phyloP scores from a whole-genome alignment of 1,140 invertebrate genomes.

The Drosophila lini region DNA sequence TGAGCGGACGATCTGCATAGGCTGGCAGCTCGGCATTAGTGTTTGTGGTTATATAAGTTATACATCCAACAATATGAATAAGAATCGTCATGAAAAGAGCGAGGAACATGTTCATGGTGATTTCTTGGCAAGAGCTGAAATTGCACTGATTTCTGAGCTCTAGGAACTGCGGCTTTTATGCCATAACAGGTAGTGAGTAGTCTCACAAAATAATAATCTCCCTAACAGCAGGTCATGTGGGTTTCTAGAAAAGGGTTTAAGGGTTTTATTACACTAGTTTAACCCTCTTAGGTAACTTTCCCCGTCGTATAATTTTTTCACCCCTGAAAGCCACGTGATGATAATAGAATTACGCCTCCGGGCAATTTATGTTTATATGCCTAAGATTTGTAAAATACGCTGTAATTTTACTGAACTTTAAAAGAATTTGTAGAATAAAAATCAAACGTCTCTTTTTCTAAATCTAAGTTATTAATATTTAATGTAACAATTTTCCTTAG shows the following conservation, averaged over 20 bases:
- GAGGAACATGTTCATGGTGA: conserved; percentile 7
- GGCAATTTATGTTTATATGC: neutral
- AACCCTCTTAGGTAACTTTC: neutral
- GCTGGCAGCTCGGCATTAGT: conserved; percentile 22
- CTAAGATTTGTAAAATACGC: too few relatives aligned
- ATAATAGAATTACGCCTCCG: neutral
- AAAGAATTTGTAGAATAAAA: too few relatives aligned
- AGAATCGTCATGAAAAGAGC: conserved; percentile 14
- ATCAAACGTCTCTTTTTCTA: neutral
- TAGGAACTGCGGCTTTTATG: conserved; percentile 26
- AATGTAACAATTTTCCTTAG: neutral
- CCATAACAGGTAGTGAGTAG: conserved; percentile 34
- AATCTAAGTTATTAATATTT: neutral
- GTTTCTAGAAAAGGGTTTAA: neutral
- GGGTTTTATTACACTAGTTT: neutral
- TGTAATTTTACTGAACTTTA: too few relatives aligned
- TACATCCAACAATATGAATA: conserved; percentile 6
- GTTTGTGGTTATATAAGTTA: conserved; percentile 37
- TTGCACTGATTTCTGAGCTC: conserved; percentile 15
- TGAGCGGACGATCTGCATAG: conserved; percentile 21
- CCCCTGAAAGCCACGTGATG: neutral
- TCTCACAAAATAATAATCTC: neutral
- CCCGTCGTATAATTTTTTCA: neutral
- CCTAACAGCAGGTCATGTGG: neutral
- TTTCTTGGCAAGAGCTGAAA: neutral